Evolutionary conservation across 2,113 vertebrate species (phyloP), one percentile per base, ranked within the genome.

Genomic region (Engraulis encrasicolus): DNA sequence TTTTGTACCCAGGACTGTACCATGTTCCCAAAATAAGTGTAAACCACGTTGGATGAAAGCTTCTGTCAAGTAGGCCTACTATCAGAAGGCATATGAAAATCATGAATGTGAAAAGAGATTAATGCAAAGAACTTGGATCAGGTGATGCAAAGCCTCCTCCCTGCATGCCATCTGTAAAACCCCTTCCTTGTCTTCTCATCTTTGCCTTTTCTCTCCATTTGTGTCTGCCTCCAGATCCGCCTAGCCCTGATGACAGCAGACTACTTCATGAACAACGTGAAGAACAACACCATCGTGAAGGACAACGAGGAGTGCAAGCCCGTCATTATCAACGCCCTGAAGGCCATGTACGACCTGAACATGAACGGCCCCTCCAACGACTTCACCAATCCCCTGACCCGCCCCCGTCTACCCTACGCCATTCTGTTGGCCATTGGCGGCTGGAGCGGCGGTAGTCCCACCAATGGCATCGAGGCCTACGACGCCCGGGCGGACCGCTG

Each of bases 391-490:
- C 91, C 89, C 0, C 90, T 96, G 52, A 93, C 92, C 0, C 91
- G 92, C 78, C 96, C 95, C 0, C 95, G 95, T n/a, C 89, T 97
- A 83, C 96, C 96, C 48, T 92, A 91, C 0, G 85, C 92, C 88
- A 85, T 96, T 85, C 82, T 97, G 7, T 94, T 97, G 1, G 95
- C 96, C 0, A 93, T 96, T 0, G 95, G 96, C 0, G 96, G 96
- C 89, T 96, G 95, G 95, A 96, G 95, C 0, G 91, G 90, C 0
- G 92, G 91, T 7, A 66, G 58, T 23, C 58, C 58, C 58, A 66
- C 58, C 58, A 66, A 66, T 66, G 58, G 58, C n/a, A 94, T 96
- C 0, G 95, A 96, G 85, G 93, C 93, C 0, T 97, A 96, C 0
- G 95, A 97, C 0, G 27, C 87, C 7, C 92, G 95, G 0, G 95